These are phyloP conservation scores for Sternotherus odoratus DNA, from an alignment of 2,797 vertebrate species.

Conservation along the genomic window DNA sequence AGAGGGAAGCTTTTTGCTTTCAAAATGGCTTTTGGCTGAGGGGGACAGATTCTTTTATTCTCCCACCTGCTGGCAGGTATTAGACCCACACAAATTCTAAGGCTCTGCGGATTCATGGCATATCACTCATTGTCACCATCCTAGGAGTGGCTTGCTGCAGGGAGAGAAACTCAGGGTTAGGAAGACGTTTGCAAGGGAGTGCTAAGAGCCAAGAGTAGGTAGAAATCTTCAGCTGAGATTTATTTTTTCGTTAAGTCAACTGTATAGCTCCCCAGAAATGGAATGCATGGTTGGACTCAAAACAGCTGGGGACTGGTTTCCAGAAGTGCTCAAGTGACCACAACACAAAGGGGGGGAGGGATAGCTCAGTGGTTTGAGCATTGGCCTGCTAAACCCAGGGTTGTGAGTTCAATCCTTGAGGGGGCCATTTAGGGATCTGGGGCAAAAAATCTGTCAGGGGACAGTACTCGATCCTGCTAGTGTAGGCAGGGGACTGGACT, in stretches of 20 bases:
- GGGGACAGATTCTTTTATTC: background rate
- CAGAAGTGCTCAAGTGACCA: background rate
- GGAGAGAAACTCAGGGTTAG: too few species aligned
- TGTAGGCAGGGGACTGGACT: too few species aligned
- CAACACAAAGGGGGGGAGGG: too few species aligned
- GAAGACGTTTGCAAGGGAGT: background rate
- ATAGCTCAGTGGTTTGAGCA: too few species aligned
- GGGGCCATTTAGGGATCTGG: too few species aligned
- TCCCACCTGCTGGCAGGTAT: background rate
- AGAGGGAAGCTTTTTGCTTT: background rate
- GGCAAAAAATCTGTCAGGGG: too few species aligned
- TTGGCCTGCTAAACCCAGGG: too few species aligned
- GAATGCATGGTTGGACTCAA: background rate
- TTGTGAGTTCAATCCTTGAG: too few species aligned
- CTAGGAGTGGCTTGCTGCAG: background rate
- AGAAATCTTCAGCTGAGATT: background rate
- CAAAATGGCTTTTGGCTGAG: background rate
- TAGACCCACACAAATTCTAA: background rate
- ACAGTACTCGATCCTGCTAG: too few species aligned
- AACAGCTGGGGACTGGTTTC: background rate
- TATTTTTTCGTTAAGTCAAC: background rate
- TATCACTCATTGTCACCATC: background rate
- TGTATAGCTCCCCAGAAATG: background rate
- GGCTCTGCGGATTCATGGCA: background rate
- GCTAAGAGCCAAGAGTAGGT: background rate